Base-by-base conservation (phyloP, 2,113 vertebrate species). In the Thoracochromis brauschi region DNA sequence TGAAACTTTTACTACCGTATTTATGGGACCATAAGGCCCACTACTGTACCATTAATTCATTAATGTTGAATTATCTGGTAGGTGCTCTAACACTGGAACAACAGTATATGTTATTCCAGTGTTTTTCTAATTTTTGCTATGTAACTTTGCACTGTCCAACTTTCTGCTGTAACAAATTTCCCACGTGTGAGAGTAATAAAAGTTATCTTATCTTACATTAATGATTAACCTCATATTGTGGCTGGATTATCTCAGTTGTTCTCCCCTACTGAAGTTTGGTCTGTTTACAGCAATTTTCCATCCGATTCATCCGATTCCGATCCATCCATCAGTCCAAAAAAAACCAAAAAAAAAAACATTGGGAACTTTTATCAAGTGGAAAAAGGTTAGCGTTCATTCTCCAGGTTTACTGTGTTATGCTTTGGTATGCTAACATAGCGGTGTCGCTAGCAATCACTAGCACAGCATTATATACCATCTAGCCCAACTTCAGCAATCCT, bases 281-380 rank as follows among this genome's bases (percentile, higher is more conserved):
- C 12, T 7, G 0, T 14, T 57, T 26, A 14, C 54, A 26, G 54
- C 24, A 57, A 57, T 57, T 45, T 45, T 45, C 13, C 13, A 45
- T 16, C 3, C 1, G 2, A 45, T 1, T 45, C 13, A 31, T 31
- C 31, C 2, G 31, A 33, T 33, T 33, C 33, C 7, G 7, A 33
- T 33, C 33, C 33, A 33, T 33, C 31, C 6, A 45, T 45, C 14
- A 4, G 42, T 45, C 42, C 8, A 35, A 42, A 42, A 45, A 42
- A 13, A 6, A 6, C 0, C 0, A 8, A 33, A 35, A 35, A 35
- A 4, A 9, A 33, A 7, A 7, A 0, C 40, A 45, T 45, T 7
- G 42, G 42, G 2, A 45, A 45, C 6, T 45, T 45, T 45, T 14
- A 45, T 45, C 42, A 45, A 45, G 42, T 14, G 42, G 42, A 45